Base-by-base conservation (phyloP, 1,140 invertebrate species). In the Anoplolepis gracilipes region DNA sequence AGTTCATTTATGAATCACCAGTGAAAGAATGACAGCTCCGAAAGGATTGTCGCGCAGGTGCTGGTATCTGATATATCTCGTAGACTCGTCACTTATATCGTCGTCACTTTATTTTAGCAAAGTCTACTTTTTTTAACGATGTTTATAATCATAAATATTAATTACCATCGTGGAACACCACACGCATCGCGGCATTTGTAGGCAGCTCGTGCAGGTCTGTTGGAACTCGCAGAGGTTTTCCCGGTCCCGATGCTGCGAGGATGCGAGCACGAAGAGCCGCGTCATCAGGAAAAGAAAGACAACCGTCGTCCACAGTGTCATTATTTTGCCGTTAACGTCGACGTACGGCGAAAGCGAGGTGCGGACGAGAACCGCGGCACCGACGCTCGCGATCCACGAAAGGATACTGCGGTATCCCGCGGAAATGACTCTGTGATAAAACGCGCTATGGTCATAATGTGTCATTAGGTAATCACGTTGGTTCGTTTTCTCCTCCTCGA, bases 121-220 rank as follows among this genome's bases (percentile, higher is more conserved):
- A 28, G n/a, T 78, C 25, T 13, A n/a, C 70, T 75, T 61, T 36
- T 49, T 84, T 19, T 53, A 59, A 76, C 53, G 19, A 3, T 33
- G 49, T 22, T 77, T 62, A 61, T 81, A 36, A 59, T 78, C 55
- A 61, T 81, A 36, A 59, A 78, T 53, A 87, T 81, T 75, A 36
- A 85, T 89, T 77, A 93, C 93, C 86, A 36, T 72, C 13, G 42
- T 86, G 6, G 92, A 88, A 64, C 93, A 93, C 93, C 93, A 93
- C 70, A 91, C 90, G 49, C 93, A 93, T 61, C 59, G 85, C 0
- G 92, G 88, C 19, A 87, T 91, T 55, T 88, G 91, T 16, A 93
- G 22, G 57, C 93, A 93, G 13, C 67, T 84, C 3, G 64, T n/a
- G 65, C 93, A 93, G 1, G 81, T 91, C 30, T 88, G 81, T 62